Percentiles rank a stretch among this genome's conserved stretches.
Conservation (phyloP, 1,140 invertebrate genomes). For the Drosophila sp. region DNA sequence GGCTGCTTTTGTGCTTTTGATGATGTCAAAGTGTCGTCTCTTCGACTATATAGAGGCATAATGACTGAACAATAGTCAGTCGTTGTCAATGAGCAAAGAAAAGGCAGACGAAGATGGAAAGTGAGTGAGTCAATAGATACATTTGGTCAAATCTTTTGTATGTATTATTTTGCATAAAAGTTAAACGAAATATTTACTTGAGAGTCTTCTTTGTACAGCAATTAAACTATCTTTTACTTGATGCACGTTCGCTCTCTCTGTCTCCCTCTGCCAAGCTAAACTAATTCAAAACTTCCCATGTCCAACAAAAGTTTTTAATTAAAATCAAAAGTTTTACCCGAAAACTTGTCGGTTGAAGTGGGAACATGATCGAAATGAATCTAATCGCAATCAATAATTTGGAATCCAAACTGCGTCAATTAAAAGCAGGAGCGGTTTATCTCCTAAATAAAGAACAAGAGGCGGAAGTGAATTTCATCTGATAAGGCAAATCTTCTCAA, state of each 20-base stretch:
- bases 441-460: background rate
- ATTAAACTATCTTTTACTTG: conserved; percentile 25
- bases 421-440: conserved; percentile 23
- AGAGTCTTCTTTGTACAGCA: background rate
- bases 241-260: background rate
- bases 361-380: conserved; percentile 20
- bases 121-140: background rate
- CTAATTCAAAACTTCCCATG: conserved; percentile 20
- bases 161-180: conserved; percentile 47
- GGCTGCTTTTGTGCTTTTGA: conserved; percentile 19
- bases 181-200: conserved; percentile 7
- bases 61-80: conserved; percentile 31
- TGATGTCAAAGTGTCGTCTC: conserved; percentile 39
- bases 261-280: conserved; percentile 29
- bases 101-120: background rate
- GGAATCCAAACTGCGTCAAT: conserved; percentile 33
- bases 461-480: no score
- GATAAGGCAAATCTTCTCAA: no score
- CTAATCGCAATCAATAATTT: conserved; percentile 52
- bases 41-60: conserved; percentile 17
- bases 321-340: conserved; percentile 39
- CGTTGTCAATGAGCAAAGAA: conserved; percentile 35
- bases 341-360: conserved; percentile 30
- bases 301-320: conserved; percentile 65
- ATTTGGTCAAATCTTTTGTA: conserved; percentile 21